Evolutionary conservation across 1,140 invertebrate species (phyloP), one percentile per base, ranked within the genome.

Genomic region (Atopsyche davidsoni): DNA sequence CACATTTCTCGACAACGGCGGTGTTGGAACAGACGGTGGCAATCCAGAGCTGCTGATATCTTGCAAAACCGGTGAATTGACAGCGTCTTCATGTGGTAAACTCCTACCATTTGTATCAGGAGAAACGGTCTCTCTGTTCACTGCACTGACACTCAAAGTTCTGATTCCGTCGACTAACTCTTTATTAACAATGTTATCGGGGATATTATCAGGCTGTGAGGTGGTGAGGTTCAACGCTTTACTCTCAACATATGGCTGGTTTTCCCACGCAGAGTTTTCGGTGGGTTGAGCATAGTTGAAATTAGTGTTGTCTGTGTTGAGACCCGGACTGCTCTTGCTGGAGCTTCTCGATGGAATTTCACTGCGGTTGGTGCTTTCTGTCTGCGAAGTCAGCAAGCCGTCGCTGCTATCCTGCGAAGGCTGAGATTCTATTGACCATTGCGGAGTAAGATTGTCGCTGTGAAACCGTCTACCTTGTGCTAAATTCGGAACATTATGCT

Each of bases 381-480:
- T 78, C 13, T 76, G 74, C 36, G 75, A 72, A n/a, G n/a, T n/a
- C 14, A 66, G 61, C 13, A 66, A 62, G 9, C 69, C 75, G 59
- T 79, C 78, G 52, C 76, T 78, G 3, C 76, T 78, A 59, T 79
- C 77, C 57, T 78, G 74, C 4, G 76, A 78, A 59, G 76, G 72
- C 62, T 79, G 78, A 14, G 76, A 78, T 56, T 79, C 78, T 28
- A 75, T 77, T 7, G 78, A 79, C 78, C 78, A 79, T 45, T 79
- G 76, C 3, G 76, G 75, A 38, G 74, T 75, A 46, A 77, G 61
- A 51, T 73, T 73, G 47, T 72, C 72, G 57, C 67, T 55, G 57
- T 70, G 61, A 16, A 72, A 59, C 16, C 69, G 59, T 41, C 70
- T 69, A n/a, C 69, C 69, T 16, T 67, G 38, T 16, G 67, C 66